Base-by-base conservation (phyloP, 2,113 vertebrate species). In the Sciurus niger region DNA sequence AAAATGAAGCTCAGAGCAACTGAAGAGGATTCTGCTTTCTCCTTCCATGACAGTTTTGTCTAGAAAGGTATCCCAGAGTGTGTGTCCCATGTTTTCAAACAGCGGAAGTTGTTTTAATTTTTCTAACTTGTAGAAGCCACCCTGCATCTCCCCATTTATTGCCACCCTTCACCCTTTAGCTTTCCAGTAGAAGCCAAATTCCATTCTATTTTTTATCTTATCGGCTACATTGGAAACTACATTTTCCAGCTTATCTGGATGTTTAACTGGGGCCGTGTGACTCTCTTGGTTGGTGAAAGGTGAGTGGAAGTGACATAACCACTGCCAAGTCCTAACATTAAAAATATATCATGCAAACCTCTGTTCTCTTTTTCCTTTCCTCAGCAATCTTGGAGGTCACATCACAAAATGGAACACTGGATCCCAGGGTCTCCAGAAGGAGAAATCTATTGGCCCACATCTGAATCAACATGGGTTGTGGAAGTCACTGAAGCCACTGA, bases 121-220 rank as follows among this genome's bases (percentile, higher is more conserved):
- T 90, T 53, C 86, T 86, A 58, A 43, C 0, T 4, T 88, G 22
- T 12, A 3, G 68, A 78, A 90, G 58, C 46, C 84, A 83, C 40
- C 9, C n/a, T n/a, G 4, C 18, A 80, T 72, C 85, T 67, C 43
- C 65, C 72, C 84, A 82, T 37, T 73, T 78, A 79, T 74, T 86
- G n/a, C 48, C 16, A 8, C 32, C n/a, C 65, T 74, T 92, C 86
- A 76, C n/a, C 86, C 93, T 93, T 96, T 96, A 70, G 25, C 43
- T 68, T 83, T 83, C 20, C 43, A 88, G 67, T 13, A n/a, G 89
- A 25, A 65, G 48, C 11, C 85, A 90, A 88, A 65, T 58, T 18
- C 40, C 43, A 22, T 76, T 73, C 90, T 53, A n/a, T 40, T 90
- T 95, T 93, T 68, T 68, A 63, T 93, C 40, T 70, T 83, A 43